Evolutionary conservation across 2,797 vertebrate species (phyloP).

Genomic region (Oryzias sinensis): DNA sequence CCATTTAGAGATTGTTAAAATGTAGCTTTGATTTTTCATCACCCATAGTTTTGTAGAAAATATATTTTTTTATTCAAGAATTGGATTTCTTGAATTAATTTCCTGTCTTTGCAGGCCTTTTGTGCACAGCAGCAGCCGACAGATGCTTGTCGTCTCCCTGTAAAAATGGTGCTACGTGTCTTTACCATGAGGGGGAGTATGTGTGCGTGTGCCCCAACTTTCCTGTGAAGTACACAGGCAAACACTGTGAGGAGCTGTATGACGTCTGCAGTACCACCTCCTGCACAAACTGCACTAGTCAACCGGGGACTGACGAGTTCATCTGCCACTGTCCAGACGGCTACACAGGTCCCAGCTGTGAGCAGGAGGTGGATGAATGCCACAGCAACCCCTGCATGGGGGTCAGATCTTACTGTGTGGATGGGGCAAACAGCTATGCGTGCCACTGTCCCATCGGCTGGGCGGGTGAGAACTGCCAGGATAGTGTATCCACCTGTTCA

Average conservation of each 20-base stretch:
- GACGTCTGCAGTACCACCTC: conserved; percentile 69
- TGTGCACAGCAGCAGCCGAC: conserved; percentile 68
- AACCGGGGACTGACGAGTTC: conserved; percentile 65
- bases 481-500: conserved; percentile 65
- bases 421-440: conserved; percentile 58
- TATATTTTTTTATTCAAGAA: not conserved
- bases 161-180: conserved; percentile 80
- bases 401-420: conserved; percentile 66
- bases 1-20: too few relatives aligned
- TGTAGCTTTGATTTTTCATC: too few relatives aligned
- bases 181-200: conserved; percentile 69
- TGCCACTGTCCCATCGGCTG: conserved; percentile 79
- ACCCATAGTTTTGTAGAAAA: too few relatives aligned
- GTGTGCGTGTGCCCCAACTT: conserved; percentile 76
- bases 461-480: conserved; percentile 69
- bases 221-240: conserved; percentile 73
- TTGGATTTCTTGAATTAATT: not conserved
- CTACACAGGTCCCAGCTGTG: conserved; percentile 68
- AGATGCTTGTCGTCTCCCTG: conserved; percentile 83
- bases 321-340: conserved; percentile 77
- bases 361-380: conserved; percentile 65
- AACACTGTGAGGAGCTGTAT: conserved; percentile 77
- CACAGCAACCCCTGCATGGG: conserved; percentile 77
- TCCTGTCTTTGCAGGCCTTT: conserved; percentile 45
- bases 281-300: conserved; percentile 73